Evolutionary conservation across 1,140 invertebrate species (phyloP).

Genomic region (Drosophila subobscura): DNA sequence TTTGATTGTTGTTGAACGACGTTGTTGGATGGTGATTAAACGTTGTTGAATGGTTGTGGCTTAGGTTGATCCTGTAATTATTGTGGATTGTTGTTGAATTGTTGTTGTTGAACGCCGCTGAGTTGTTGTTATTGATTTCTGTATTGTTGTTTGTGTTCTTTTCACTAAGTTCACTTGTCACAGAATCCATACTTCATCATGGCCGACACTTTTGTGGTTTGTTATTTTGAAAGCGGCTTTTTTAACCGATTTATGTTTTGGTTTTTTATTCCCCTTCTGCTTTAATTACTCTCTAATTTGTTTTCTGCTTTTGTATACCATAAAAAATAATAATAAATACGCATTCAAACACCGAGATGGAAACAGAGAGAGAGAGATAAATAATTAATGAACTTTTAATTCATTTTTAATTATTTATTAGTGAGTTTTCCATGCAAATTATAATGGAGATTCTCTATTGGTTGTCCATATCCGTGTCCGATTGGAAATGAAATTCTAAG

Average conservation of each 20-base stretch:
- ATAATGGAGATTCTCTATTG: conserved; percentile 10
- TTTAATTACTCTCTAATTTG: conserved; percentile 31
- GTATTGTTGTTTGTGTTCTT: conserved; percentile 83
- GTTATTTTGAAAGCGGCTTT: not conserved
- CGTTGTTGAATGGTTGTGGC: conserved; percentile 30
- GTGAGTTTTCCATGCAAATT: conserved; percentile 42
- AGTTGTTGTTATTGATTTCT: conserved; percentile 84
- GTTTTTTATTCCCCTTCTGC: conserved; percentile 8
- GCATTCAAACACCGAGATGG: conserved; percentile 1
- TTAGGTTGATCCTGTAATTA: conserved; percentile 62
- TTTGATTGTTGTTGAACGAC: no score
- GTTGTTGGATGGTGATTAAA: no score
- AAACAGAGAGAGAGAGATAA: conserved; percentile 9
- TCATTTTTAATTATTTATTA: conserved; percentile 72
- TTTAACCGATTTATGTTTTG: conserved; percentile 23
- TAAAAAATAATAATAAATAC: conserved; percentile 38
- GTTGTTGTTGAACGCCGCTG: conserved; percentile 57
- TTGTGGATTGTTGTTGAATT: conserved; percentile 45
- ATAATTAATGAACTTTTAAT: conserved; percentile 78
- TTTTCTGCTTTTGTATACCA: conserved; percentile 38
- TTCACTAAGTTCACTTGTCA: conserved; percentile 87
- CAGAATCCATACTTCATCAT: conserved; percentile 85
- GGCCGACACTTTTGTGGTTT: conserved; percentile 51
- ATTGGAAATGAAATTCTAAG: no score
- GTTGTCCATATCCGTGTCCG: conserved; percentile 28